Percentiles rank a stretch among this genome's conserved stretches.
phyloP scores from a whole-genome alignment of 64 coral and sea anemone genomes.

The Montipora foliosa region DNA sequence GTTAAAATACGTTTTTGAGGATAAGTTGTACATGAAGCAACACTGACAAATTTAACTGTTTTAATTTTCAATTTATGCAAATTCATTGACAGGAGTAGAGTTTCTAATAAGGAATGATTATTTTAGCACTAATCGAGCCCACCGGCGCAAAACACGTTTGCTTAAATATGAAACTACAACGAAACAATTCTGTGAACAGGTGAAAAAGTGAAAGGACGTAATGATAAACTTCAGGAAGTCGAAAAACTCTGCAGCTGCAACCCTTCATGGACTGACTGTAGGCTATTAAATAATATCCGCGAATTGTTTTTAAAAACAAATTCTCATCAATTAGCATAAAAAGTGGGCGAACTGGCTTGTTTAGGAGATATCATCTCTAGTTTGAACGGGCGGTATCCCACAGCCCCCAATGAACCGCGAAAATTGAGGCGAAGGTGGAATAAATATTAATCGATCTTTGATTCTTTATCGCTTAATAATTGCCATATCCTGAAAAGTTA shows the following conservation, averaged over 20 bases:
- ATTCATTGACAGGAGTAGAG: not conserved
- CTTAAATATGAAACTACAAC: not conserved
- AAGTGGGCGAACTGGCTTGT: not conserved
- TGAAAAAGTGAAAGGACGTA: not conserved
- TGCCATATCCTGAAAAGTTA: not conserved
- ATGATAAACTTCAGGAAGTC: conserved; percentile 21
- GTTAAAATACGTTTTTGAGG: too few relatives aligned
- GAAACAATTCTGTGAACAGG: conserved; percentile 9
- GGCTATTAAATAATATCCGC: conserved; percentile 25
- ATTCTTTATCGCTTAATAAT: not conserved
- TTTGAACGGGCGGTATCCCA: not conserved
- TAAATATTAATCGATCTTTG: not conserved
- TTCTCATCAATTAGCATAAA: conserved; percentile 7
- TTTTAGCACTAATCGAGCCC: not conserved
- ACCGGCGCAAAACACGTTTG: not conserved
- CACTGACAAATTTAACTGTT: not conserved
- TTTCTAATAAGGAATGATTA: conserved; percentile 43
- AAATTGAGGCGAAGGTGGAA: conserved; percentile 13
- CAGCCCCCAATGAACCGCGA: not conserved
- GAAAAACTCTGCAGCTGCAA: conserved; percentile 16
- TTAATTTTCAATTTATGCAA: not conserved
- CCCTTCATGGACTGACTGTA: not conserved
- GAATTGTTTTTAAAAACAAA: conserved; percentile 41
- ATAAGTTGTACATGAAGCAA: not conserved
- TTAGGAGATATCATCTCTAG: not conserved